Percentiles rank a stretch among this genome's conserved stretches.
Evolutionary conservation across 2,797 vertebrate species (phyloP).

Genomic region (Parauchenoglanis ngamensis): DNA sequence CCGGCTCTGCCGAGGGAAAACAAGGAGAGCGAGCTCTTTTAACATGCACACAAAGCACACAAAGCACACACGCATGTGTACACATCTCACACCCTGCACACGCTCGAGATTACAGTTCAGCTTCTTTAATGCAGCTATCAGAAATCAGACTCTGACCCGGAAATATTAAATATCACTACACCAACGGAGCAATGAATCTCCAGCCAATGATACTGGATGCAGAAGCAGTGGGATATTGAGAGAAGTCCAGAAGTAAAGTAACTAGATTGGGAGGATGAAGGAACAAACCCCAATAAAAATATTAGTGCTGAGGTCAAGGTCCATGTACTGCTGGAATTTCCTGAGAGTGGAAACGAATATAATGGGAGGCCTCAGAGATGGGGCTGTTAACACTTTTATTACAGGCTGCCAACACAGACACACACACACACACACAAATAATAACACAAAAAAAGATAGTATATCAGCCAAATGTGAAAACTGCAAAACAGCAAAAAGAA

Average conservation of each 20-base stretch:
- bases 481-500: conserved; percentile 4
- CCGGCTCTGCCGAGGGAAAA: conserved; percentile 42
- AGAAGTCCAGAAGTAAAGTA: neutral
- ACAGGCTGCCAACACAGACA: conserved; percentile 16
- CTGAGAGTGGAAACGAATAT: conserved; percentile 31
- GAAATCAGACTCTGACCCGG: conserved; percentile 18
- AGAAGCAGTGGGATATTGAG: conserved; percentile 1
- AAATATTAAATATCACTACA: conserved; percentile 27
- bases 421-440: neutral
- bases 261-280: conserved; percentile 32
- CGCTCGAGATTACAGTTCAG: neutral
- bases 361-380: conserved; percentile 15
- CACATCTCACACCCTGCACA: conserved; percentile 3
- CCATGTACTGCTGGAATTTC: conserved; percentile 43
- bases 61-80: neutral
- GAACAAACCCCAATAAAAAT: conserved; percentile 40
- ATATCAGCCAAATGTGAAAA: neutral
- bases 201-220: neutral
- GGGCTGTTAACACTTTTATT: conserved; percentile 35
- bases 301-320: conserved; percentile 38
- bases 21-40: conserved; percentile 41
- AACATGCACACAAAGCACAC: conserved; percentile 21
- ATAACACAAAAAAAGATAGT: conserved; percentile 1
- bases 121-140: conserved; percentile 3
- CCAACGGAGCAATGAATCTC: conserved; percentile 18